A percentile compares a stretch with the other conserved stretches of the same genome.
Conservation (phyloP, 2,888 invertebrate species). For the Lasius fuliginosus region DNA sequence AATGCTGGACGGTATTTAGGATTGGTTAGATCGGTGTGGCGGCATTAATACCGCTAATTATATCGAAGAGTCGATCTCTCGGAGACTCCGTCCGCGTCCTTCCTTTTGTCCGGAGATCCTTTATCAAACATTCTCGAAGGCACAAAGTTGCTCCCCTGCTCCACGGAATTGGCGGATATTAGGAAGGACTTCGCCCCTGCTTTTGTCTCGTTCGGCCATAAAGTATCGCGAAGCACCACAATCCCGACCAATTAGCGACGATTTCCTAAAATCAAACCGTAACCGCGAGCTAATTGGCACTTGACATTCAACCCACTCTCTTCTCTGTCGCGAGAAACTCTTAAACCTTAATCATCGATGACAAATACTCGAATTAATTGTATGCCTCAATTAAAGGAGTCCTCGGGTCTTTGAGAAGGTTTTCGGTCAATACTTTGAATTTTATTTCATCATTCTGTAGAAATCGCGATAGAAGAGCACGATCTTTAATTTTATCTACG, state of each 20-base stretch:
- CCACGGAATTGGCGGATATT: constrained; percentile 70
- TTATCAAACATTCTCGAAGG: constrained; percentile 47
- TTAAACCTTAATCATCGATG: constrained; percentile 42
- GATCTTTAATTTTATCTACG: not conserved
- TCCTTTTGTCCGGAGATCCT: constrained; percentile 62
- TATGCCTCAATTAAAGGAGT: constrained; percentile 2
- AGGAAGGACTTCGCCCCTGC: constrained; percentile 67
- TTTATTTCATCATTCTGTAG: not conserved
- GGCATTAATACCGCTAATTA: constrained; percentile 46
- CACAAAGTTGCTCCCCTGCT: constrained; percentile 45
- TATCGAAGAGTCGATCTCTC: constrained; percentile 39
- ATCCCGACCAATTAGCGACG: constrained; percentile 75
- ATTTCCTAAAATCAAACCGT: constrained; percentile 74
- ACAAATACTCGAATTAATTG: constrained; percentile 47
- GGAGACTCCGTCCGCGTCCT: constrained; percentile 28
- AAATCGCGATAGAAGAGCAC: not conserved
- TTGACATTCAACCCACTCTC: constrained; percentile 68
- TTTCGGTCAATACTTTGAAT: not conserved
- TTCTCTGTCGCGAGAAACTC: constrained; percentile 32
- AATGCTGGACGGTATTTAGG: constrained; percentile 18
- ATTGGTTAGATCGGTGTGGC: constrained; percentile 11
- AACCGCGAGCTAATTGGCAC: constrained; percentile 75
- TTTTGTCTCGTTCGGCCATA: constrained; percentile 71
- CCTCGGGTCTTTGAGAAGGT: not conserved
- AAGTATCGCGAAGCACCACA: constrained; percentile 74